Evolutionary conservation across 92 coral and sea anemone species (phyloP).

Genomic region (Bergia puertoricense): DNA sequence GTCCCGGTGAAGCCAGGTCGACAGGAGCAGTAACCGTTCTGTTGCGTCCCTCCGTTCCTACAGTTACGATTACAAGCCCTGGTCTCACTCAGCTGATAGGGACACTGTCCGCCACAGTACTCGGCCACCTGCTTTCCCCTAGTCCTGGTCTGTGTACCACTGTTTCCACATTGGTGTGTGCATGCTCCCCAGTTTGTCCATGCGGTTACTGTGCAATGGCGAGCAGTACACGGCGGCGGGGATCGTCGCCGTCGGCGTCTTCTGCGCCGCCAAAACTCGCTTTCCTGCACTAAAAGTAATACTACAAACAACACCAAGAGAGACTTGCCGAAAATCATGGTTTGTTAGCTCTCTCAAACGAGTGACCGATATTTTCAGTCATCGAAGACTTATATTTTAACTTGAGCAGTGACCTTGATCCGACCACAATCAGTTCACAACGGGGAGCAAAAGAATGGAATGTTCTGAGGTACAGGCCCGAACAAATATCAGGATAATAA

Average conservation of each 20-base stretch:
- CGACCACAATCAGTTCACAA: not conserved
- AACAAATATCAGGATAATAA: not conserved
- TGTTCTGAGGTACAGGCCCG: not conserved
- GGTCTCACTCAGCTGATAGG: constrained; percentile 55
- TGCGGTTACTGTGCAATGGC: constrained; percentile 62
- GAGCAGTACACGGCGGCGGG: constrained; percentile 63
- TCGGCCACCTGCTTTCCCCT: constrained; percentile 45
- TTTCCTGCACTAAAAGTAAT: constrained; percentile 17
- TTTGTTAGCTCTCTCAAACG: not conserved
- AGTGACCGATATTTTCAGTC: not conserved
- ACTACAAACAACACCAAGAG: constrained; percentile 27
- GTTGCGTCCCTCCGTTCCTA: constrained; percentile 64
- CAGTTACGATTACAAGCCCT: constrained; percentile 68
- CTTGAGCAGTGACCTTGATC: not conserved
- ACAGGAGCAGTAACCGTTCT: constrained; percentile 53
- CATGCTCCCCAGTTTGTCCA: constrained; percentile 78
- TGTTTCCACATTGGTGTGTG: constrained; percentile 65
- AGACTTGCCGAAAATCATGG: constrained; percentile 7
- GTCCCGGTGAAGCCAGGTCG: constrained; percentile 67
- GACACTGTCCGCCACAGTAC: constrained; percentile 68
- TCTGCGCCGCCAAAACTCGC: constrained; percentile 51
- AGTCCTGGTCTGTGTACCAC: constrained; percentile 65
- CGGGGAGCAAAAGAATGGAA: not conserved
- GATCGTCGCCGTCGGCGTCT: constrained; percentile 60
- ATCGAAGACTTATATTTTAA: not conserved